These are phyloP conservation scores for Gorsachius magnificus DNA, from an alignment of 2,797 vertebrate genomes.

Conservation along the genomic window DNA sequence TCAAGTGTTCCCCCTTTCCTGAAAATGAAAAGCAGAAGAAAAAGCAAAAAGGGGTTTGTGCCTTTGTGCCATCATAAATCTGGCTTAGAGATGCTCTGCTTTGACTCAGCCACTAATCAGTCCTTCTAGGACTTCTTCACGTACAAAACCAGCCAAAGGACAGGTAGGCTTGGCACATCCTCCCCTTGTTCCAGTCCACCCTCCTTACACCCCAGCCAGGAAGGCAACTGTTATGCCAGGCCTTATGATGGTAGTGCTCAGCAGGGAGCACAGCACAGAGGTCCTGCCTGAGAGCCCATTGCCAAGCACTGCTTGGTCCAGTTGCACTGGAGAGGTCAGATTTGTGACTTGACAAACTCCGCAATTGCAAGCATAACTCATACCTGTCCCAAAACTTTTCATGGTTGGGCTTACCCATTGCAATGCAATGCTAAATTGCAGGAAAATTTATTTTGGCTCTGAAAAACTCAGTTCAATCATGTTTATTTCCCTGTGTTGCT, in stretches of 20 bases:
- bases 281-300: not conserved
- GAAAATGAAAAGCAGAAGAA: not conserved
- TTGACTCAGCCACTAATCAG: not conserved
- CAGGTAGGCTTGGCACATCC: not conserved
- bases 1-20: not conserved
- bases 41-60: not conserved
- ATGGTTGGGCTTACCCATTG: not conserved
- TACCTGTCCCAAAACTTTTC: not conserved
- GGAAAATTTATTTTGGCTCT: not conserved
- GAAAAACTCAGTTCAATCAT: not conserved
- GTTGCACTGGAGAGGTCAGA: not conserved
- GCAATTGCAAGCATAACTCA: not conserved
- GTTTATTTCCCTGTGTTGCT: not conserved
- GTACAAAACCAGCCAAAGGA: not conserved
- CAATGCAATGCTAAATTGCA: not conserved
- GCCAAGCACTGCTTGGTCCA: not conserved
- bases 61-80: not conserved
- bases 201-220: not conserved
- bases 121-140: not conserved
- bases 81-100: not conserved
- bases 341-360: not conserved
- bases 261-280: not conserved
- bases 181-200: not conserved
- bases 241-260: not conserved
- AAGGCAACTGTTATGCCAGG: not conserved